Evolutionary conservation across 2,113 vertebrate species (phyloP), one percentile per base, ranked within the genome.

Genomic region (Hippocampus abdominalis): DNA sequence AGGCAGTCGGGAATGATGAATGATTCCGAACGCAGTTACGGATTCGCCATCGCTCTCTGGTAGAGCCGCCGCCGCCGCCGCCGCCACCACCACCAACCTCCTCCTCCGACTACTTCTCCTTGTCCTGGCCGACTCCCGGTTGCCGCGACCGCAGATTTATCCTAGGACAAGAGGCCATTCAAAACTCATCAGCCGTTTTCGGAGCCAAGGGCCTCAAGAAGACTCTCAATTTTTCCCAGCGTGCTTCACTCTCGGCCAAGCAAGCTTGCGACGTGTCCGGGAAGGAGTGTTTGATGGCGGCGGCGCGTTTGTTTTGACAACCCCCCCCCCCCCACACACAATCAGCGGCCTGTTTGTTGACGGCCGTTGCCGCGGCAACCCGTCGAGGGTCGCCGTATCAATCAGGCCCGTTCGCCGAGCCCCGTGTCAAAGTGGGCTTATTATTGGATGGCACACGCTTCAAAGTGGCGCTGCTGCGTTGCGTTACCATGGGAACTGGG

Each of bases 301-400:
- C 40, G 1, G 49, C 75, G 27, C 40, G 16, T 70, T 61, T 72
- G 44, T 64, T 75, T 81, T 87, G 73, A 83, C 73, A 62, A 70
- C 78, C 64, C 32, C 63, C n/a, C 44, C 32, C 32, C 32, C 32
- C 5, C n/a, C n/a, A n/a, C n/a, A n/a, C n/a, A n/a, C 4, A 25
- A 13, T 67, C 25, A 23, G 9, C 39, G 63, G n/a, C 66, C 71
- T 84, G 76, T 79, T 86, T 86, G 68, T 81, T 82, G 75, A 67
- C 67, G 1, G 1, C 1, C n/a, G 71, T 74, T 42, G 57, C 2
- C 79, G 27, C 64, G 2, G 77, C 62, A 68, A 73, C 81, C 66
- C 73, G 77, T 75, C 56, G 72, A 3, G 13, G 46, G 69, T 81
- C 1, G 3, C 16, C 0, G 51, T 69, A 77, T 72, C 70, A 76